Evolutionary conservation across 2,888 invertebrate genomes (phyloP), one percentile per base, ranked within the genome.

Genomic region (Periphyllus acericola): DNA sequence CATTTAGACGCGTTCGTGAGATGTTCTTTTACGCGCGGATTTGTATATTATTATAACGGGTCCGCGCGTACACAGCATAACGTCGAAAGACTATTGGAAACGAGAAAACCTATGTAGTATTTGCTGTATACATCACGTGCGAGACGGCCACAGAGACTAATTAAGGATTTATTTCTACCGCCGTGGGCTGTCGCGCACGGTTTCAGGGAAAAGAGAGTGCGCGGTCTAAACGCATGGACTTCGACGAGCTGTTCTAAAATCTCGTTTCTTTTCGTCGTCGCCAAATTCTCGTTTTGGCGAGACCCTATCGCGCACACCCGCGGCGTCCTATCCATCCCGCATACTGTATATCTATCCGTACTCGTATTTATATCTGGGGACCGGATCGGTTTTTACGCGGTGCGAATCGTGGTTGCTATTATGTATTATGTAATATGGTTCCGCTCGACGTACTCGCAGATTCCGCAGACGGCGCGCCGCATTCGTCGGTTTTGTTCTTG

Each of bases 401-500:
- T 21, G 60, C 60, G 60, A 25, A 25, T 25, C 60, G 25, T 60
- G 6, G 25, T 25, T 21, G 55, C 0, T 46, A 8, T 46, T 55
- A 3, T 55, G 17, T 21, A 17, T 52, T 52, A 5, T n/a, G n/a
- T n/a, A n/a, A n/a, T 11, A 46, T 1, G 11, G 46, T 46, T 46
- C 11, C 46, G 8, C 52, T 46, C 74, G 55, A 14, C 81, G n/a
- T 71, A 68, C 83, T 76, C n/a, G 36, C 72, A 34, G 40, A 29
- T 25, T 84, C 84, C 29, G 29, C 55, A 80, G 72, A 68, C 68
- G 68, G 72, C 2, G 52, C 19, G 40, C 21, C n/a, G 29, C 25
- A 40, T n/a, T 83, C 88, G 66, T 85, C 82, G 32, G 79, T 78
- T 71, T 89, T 89, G 81, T 79, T 86, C 78, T 89, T 89, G 83